phyloP scores from a whole-genome alignment of 1,140 invertebrate genomes.

The Eumeta japonica region DNA sequence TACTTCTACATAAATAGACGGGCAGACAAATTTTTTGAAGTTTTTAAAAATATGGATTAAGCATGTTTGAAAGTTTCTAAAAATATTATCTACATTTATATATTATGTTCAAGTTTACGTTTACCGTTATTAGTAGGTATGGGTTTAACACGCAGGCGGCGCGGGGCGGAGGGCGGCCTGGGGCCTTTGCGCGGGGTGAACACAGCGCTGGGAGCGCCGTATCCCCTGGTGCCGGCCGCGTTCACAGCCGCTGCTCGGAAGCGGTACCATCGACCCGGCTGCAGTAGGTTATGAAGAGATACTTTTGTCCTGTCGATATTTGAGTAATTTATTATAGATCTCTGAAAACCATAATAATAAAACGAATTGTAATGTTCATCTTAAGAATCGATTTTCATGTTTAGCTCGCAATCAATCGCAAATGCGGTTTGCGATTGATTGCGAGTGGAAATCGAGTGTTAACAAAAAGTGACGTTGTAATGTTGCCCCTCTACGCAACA shows the following conservation, averaged over 20 bases:
- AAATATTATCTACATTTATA: too few species aligned
- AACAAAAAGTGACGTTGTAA: too few species aligned
- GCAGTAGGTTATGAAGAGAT: constrained; percentile 59
- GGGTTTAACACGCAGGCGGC: constrained; percentile 61
- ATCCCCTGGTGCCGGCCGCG: constrained; percentile 67
- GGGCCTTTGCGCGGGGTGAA: constrained; percentile 67
- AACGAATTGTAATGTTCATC: not conserved
- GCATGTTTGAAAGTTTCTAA: too few species aligned
- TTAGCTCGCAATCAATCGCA: not conserved
- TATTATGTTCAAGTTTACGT: too few species aligned
- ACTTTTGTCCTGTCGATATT: constrained; percentile 46
- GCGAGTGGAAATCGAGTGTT: too few species aligned
- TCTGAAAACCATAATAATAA: not conserved
- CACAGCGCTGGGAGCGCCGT: constrained; percentile 62
- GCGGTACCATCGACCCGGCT: constrained; percentile 74
- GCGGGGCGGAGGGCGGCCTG: constrained; percentile 63
- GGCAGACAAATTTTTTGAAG: constrained; percentile 7
- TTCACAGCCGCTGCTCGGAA: constrained; percentile 74
- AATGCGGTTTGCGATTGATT: too few species aligned
- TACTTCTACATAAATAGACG: too few species aligned
- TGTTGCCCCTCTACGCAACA: too few species aligned
- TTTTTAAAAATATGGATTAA: constrained; percentile 4
- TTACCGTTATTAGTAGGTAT: too few species aligned
- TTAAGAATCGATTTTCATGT: too few species aligned
- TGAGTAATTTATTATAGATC: constrained; percentile 1